Conservation (phyloP, 2,113 vertebrate species). For the Microcebus lehilahytsara region DNA sequence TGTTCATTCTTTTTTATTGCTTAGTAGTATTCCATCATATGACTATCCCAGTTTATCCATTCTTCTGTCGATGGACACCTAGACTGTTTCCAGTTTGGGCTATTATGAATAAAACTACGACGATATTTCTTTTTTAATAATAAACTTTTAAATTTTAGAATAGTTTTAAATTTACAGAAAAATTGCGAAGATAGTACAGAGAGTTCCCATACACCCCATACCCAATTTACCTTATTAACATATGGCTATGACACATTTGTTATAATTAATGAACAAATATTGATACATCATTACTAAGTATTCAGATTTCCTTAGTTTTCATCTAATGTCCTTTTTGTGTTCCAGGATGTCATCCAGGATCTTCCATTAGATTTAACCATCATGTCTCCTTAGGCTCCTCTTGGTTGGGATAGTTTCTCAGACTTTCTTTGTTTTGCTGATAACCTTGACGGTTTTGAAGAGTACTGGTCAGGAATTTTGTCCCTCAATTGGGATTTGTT, state of each 20-base stretch:
- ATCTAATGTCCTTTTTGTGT: neutral
- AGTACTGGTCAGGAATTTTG: neutral
- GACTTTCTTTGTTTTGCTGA: neutral
- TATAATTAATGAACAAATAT: neutral
- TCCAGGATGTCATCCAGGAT: neutral
- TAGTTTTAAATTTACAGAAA: neutral
- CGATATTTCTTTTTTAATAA: neutral
- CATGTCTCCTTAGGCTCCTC: neutral
- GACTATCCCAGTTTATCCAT: neutral
- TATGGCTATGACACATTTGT: neutral
- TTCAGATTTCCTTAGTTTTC: neutral
- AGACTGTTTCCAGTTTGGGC: neutral
- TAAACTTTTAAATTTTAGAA: neutral
- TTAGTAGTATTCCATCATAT: neutral
- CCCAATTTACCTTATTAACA: neutral
- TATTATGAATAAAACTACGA: neutral
- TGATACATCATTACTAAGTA: neutral
- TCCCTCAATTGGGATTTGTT: neutral
- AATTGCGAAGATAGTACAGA: neutral
- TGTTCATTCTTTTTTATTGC: neutral
- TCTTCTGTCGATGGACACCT: neutral
- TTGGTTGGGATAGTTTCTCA: neutral
- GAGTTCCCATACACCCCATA: neutral
- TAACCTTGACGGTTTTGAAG: neutral
- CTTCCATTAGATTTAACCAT: neutral